These are phyloP conservation scores for Diplodus puntazzo DNA, from an alignment of 2,797 vertebrate genomes.

Conservation along the genomic window DNA sequence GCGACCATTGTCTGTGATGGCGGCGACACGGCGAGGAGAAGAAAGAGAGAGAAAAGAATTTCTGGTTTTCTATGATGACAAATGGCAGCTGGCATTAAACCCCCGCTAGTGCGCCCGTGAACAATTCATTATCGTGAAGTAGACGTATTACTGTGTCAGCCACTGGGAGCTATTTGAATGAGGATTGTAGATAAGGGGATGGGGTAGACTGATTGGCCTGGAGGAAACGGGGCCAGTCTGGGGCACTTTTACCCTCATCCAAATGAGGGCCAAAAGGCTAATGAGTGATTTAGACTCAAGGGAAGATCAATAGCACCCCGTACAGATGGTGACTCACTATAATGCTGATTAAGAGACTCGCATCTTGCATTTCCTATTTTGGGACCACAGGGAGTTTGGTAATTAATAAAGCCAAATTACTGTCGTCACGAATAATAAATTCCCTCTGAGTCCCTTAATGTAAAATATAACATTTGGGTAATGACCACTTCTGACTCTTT, in stretches of 20 bases:
- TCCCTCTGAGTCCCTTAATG: conserved; percentile 7
- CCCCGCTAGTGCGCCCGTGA: conserved; percentile 36
- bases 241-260: conserved; percentile 43
- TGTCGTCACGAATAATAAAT: conserved; percentile 15
- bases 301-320: conserved; percentile 55
- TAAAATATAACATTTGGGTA: neutral
- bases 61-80: conserved; percentile 61
- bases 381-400: conserved; percentile 8
- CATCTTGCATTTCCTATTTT: conserved; percentile 31
- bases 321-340: conserved; percentile 41
- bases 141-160: conserved; percentile 67
- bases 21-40: conserved; percentile 69
- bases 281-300: conserved; percentile 49
- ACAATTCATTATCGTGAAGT: conserved; percentile 72
- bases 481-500: neutral
- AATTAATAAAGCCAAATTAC: conserved; percentile 34
- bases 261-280: conserved; percentile 63
- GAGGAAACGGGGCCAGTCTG: conserved; percentile 44
- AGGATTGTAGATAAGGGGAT: conserved; percentile 46
- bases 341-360: conserved; percentile 48
- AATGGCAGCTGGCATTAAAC: conserved; percentile 57
- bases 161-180: conserved; percentile 55
- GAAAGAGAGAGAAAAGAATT: conserved; percentile 54
- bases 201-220: conserved; percentile 46
- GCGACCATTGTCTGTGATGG: conserved; percentile 94